Percentiles rank a stretch among this genome's conserved stretches.
Evolutionary conservation across 2,113 vertebrate genomes (phyloP).

Genomic region (Varanus salvator): DNA sequence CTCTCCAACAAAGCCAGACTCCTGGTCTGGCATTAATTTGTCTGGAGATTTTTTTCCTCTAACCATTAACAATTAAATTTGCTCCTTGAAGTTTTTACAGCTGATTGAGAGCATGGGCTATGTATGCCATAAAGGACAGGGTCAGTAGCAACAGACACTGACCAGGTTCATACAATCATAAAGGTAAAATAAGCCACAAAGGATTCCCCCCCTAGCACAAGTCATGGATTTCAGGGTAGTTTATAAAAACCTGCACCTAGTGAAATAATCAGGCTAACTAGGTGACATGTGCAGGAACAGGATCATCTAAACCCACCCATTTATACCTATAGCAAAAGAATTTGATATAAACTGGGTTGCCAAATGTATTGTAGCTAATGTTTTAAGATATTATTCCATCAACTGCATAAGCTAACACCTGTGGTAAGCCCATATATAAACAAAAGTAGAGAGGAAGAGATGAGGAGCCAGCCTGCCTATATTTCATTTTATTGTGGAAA

Average conservation of each 20-base stretch:
- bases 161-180: too few species aligned
- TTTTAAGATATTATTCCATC: background rate
- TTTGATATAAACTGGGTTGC: background rate
- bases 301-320: too few species aligned
- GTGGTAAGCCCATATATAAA: background rate
- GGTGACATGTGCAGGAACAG: too few species aligned
- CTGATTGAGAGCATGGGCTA: background rate
- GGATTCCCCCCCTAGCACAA: too few species aligned
- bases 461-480: accelerated
- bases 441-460: background rate
- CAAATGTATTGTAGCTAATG: background rate
- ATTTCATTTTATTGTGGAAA: background rate
- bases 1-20: background rate
- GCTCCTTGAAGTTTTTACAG: background rate
- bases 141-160: background rate
- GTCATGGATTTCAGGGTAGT: too few species aligned
- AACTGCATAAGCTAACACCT: background rate
- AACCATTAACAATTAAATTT: background rate
- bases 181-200: too few species aligned
- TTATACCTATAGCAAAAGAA: background rate
- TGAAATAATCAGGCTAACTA: too few species aligned
- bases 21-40: background rate
- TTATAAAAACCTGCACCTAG: too few species aligned
- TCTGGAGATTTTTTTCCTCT: background rate
- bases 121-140: background rate